Base-by-base conservation (phyloP, 2,113 vertebrate species). In the Tragelaphus imberbis region DNA sequence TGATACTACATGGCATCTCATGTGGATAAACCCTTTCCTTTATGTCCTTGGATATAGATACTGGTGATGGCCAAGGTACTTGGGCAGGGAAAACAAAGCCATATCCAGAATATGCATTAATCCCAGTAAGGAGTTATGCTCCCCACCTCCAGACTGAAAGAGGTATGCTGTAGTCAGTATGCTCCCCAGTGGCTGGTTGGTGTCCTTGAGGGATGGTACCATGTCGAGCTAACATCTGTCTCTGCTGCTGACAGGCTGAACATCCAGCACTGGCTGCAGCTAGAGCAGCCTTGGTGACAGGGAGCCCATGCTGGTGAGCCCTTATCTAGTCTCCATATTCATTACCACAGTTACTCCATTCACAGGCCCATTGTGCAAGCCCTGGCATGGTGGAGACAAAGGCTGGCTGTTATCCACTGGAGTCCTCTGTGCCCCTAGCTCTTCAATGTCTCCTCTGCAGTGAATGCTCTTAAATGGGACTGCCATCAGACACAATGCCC, bases 81-180 rank as follows among this genome's bases (percentile, higher is more conserved):
- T 49, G 59, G 56, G 87, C 55, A 36, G 63, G 33, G n/a, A 84
- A 92, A 55, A 40, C 33, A 65, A 84, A 77, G 51, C n/a, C 36
- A 16, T 25, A 58, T 27, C 63, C 53, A 81, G 65, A 63, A 88
- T 23, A n/a, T 16, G 19, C 63, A 21, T 36, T 30, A 40, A 91
- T 23, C 59, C 44, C 27, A 49, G 44, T 7, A 7, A 87, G 63
- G n/a, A 58, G 25, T 15, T 2, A 7, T 28, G 8, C 15, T 28
- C 21, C 25, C 15, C 40, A 21, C 28, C 33, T 53, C 30, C 33
- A 56, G 53, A 80, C 0, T 30, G 58, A 33, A 71, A 75, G 49
- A 65, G 33, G 44, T 19, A 15, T 14, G 2, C 2, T 33, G 6
- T 40, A 49, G 17, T 7, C 30, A 63, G 0, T 15, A 1, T 12